Evolutionary conservation across 2,113 vertebrate genomes (phyloP), one percentile per base, ranked within the genome.

Genomic region (Ancistrus triradiatus): DNA sequence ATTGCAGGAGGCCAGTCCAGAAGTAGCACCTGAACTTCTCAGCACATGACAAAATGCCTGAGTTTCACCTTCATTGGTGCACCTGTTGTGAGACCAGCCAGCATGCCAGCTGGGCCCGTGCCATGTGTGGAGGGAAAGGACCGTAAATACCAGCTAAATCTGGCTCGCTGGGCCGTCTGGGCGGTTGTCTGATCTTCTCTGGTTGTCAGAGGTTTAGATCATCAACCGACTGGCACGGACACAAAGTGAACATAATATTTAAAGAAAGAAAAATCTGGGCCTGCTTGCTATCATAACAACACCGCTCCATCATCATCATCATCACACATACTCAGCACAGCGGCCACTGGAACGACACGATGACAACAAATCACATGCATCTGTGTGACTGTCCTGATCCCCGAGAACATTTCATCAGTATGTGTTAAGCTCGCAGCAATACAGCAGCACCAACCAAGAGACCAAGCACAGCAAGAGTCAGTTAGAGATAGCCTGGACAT

Each of bases 1-100:
- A 86, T 87, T 84, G 78, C 49, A 66, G 40, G 42, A 68, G 53
- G 57, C 68, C 71, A 70, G 15, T 59, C 73, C 72, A 74, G 73
- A 27, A 47, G 53, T 66, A 75, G 61, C 69, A 38, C 59, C 77
- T 62, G 68, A 68, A 62, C 69, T 58, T 72, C 59, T 59, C 1
- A 9, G 67, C 58, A 47, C 64, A 64, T 56, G 63, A 55, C n/a
- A 19, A 19, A 44, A 18, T 18, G 3, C 17, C 62, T 13, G 15
- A 43, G 62, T 46, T 43, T 55, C 25, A 19, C 22, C 24, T 44
- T 37, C 63, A 10, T 42, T 43, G 42, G 46, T 6, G 42, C 28
- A 63, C 64, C 59, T 24, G 53, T 48, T 3, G 46, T 37, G 66
- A 60, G 56, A 43, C 63, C 11, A 37, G 7, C 44, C 14, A 11